phyloP scores from a whole-genome alignment of 2,888 invertebrate genomes.

The Iselma pallidipennis region DNA sequence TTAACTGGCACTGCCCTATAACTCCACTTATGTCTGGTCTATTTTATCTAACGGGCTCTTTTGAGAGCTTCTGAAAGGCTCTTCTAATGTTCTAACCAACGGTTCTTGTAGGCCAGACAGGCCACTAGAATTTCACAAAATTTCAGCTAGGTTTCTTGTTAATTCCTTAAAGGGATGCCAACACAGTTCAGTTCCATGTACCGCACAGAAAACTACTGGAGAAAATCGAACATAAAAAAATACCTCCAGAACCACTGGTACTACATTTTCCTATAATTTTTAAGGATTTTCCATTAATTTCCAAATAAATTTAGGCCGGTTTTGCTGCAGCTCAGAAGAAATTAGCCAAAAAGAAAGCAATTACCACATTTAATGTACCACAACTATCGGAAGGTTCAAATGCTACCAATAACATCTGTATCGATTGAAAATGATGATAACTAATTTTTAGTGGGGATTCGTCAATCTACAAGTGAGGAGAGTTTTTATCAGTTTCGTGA shows the following conservation, averaged over 20 bases:
- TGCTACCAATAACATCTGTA: not conserved
- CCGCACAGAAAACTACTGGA: slow-evolving; percentile 64
- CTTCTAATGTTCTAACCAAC: too few relatives aligned
- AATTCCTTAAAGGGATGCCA: slow-evolving; percentile 35
- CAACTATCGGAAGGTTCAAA: not conserved
- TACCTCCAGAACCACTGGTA: slow-evolving; percentile 66
- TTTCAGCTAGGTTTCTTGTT: not conserved
- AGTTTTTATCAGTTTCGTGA: not conserved
- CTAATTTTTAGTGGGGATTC: not conserved
- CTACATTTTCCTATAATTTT: slow-evolving; percentile 18
- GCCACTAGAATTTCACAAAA: not conserved
- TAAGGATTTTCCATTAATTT: not conserved
- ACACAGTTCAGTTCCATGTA: slow-evolving; percentile 61
- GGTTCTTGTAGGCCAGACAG: too few relatives aligned
- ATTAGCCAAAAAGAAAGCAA: not conserved
- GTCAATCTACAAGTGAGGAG: not conserved
- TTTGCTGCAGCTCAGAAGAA: slow-evolving; percentile 9
- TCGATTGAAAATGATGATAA: too few relatives aligned
- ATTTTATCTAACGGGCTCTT: too few relatives aligned
- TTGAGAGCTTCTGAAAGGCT: too few relatives aligned
- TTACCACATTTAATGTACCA: not conserved
- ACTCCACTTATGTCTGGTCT: too few relatives aligned
- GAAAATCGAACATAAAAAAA: slow-evolving; percentile 63
- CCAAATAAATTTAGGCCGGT: slow-evolving; percentile 7
- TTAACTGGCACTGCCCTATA: too few relatives aligned